Conservation (phyloP, 2,797 vertebrate species). For the Echiichthys vipera region DNA sequence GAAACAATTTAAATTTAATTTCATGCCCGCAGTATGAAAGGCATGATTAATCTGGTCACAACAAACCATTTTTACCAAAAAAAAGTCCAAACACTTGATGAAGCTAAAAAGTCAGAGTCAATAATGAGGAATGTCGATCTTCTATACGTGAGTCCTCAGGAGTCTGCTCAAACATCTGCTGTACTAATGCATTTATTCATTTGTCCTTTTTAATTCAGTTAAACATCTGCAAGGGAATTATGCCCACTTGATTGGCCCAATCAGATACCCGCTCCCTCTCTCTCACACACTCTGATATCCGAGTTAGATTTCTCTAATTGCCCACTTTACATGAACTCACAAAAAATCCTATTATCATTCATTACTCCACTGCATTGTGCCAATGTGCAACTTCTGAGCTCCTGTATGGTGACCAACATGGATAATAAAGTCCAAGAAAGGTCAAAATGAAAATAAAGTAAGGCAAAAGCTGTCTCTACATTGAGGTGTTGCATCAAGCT, state of each 20-base stretch:
- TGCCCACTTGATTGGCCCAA: conserved; percentile 10
- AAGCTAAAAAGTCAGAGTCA: conserved; percentile 6
- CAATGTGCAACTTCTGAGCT: background rate
- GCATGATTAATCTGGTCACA: conserved; percentile 40
- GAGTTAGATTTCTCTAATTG: conserved; percentile 17
- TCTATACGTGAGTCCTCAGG: conserved; percentile 13
- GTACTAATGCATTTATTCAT: conserved; percentile 16
- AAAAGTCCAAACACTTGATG: background rate
- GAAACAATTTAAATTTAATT: conserved; percentile 45
- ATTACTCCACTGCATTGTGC: background rate
- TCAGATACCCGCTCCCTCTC: background rate
- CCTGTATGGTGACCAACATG: background rate
- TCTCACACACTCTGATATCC: conserved; percentile 1
- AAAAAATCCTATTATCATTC: conserved; percentile 20
- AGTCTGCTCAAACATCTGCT: conserved; percentile 34
- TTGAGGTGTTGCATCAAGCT: background rate
- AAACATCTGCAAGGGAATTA: conserved; percentile 23
- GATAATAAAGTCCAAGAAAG: background rate
- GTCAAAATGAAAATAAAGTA: background rate
- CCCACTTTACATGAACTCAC: conserved; percentile 20
- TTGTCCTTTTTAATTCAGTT: conserved; percentile 16
- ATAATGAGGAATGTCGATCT: conserved; percentile 31
- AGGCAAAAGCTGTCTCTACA: background rate
- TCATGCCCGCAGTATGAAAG: conserved; percentile 26
- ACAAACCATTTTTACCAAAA: conserved; percentile 12